These are phyloP conservation scores for Rhagonycha fulva DNA, from an alignment of 2,888 invertebrate species.

Conservation along the genomic window DNA sequence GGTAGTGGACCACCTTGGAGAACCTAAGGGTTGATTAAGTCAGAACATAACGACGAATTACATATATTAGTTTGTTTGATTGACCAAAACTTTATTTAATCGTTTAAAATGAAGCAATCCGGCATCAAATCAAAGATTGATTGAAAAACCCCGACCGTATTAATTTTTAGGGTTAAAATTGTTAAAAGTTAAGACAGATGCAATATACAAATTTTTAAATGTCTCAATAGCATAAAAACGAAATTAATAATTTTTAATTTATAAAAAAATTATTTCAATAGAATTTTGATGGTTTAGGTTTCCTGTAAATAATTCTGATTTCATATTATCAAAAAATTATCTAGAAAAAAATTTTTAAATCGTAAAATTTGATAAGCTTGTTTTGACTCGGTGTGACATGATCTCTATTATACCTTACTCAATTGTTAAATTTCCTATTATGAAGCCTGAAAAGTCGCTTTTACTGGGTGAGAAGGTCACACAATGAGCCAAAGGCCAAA, in stretches of 20 bases:
- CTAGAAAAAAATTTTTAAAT: too few relatives aligned
- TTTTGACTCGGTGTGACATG: too few relatives aligned
- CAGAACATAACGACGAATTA: slow-evolving; percentile 19
- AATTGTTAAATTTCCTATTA: too few relatives aligned
- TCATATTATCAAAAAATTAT: too few relatives aligned
- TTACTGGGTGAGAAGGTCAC: too few relatives aligned
- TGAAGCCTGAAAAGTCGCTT: too few relatives aligned
- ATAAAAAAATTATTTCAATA: too few relatives aligned
- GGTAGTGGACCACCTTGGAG: slow-evolving; percentile 35
- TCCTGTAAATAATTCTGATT: too few relatives aligned
- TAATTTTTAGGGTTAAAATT: background rate
- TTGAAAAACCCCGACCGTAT: background rate
- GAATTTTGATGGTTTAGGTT: too few relatives aligned
- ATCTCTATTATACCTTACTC: too few relatives aligned
- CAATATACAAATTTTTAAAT: background rate
- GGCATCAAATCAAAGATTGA: background rate
- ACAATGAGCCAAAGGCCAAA: too few relatives aligned
- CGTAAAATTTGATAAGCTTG: too few relatives aligned
- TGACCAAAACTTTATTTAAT: slow-evolving; percentile 7
- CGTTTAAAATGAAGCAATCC: background rate
- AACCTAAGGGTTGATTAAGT: slow-evolving; percentile 33
- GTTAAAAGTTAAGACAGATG: background rate
- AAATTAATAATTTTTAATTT: background rate
- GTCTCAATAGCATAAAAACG: background rate
- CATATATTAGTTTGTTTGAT: slow-evolving; percentile 25